A percentile compares a stretch with the other conserved stretches of the same genome.
These are phyloP conservation scores for Pangasius mekongensis DNA, from an alignment of 2,797 vertebrate species.

Conservation along the genomic window DNA sequence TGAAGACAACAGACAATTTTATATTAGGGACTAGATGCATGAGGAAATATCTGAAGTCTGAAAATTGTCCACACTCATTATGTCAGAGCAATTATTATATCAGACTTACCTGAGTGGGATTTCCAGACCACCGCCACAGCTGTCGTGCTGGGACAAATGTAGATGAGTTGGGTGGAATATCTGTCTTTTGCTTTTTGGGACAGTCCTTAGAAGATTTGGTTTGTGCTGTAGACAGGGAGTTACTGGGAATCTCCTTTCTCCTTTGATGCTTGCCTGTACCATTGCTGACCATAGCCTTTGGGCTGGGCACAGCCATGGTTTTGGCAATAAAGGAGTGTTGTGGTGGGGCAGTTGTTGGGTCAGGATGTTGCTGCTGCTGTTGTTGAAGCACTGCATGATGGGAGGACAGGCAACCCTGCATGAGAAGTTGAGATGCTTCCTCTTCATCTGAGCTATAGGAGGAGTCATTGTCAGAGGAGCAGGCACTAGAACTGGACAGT, in stretches of 20 bases:
- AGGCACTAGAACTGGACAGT: constrained; percentile 92
- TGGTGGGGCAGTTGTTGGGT: constrained; percentile 68
- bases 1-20: constrained; percentile 62
- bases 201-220: constrained; percentile 85
- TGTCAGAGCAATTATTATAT: not conserved
- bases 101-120: constrained; percentile 89
- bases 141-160: constrained; percentile 89
- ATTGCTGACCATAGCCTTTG: constrained; percentile 71
- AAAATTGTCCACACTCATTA: not conserved
- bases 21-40: constrained; percentile 8
- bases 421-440: constrained; percentile 85
- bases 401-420: constrained; percentile 82
- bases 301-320: constrained; percentile 69
- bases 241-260: constrained; percentile 79
- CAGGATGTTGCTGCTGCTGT: constrained; percentile 77
- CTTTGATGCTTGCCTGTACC: constrained; percentile 72
- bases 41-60: not conserved
- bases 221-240: constrained; percentile 60
- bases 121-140: constrained; percentile 97
- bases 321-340: constrained; percentile 82
- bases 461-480: constrained; percentile 95
- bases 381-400: constrained; percentile 88
- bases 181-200: constrained; percentile 90
- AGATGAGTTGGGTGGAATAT: constrained; percentile 85
- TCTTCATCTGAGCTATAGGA: constrained; percentile 95